Base-by-base conservation (phyloP, 2,888 invertebrate species). In the Thymelicus lineola region DNA sequence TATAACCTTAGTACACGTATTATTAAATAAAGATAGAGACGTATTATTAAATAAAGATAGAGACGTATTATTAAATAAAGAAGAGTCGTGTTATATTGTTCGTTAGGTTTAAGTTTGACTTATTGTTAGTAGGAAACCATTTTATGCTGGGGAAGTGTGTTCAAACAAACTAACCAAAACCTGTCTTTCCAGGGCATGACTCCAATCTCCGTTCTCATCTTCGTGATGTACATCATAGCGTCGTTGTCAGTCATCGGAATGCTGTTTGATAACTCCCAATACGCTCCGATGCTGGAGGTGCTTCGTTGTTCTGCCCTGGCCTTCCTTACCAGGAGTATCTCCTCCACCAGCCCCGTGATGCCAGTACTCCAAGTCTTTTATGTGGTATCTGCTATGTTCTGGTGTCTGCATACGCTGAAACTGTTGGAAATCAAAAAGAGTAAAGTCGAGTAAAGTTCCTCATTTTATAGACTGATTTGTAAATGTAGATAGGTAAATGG, bases 231-330 rank as follows among this genome's bases (percentile, higher is more conserved):
- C 90, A 95, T 97, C 75, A 93, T 97, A 58, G 94, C 94, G 3
- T 96, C 96, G 0, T 86, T 97, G 14, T 96, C 96, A 0, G 90
- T 95, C 35, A 96, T 97, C 63, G 97, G 97, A 0, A 94, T 97
- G 93, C 83, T 97, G 9, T 95, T 97, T 77, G 97, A 97, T 77
- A 95, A 95, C 76, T 94, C 95, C 55, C 93, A 94, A 7, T 91
- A 95, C 76, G 96, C 96, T 0, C 93, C 95, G 7, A 79, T 95
- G 1, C 87, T 96, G 46, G 97, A 97, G 85, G 92, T 96, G 0
- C 73, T 94, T 1, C 94, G 97, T 10, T 97, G 97, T 79, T 91
- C 95, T n/a, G 83, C 95, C 0, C 89, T 96, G 28, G 94, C 96
- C 1, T 92, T 90, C 83, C 77, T 91, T 1, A 86, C 88, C 2